Evolutionary conservation across 2,113 vertebrate species (phyloP), one percentile per base, ranked within the genome.

Genomic region (Actenoides hombroni): DNA sequence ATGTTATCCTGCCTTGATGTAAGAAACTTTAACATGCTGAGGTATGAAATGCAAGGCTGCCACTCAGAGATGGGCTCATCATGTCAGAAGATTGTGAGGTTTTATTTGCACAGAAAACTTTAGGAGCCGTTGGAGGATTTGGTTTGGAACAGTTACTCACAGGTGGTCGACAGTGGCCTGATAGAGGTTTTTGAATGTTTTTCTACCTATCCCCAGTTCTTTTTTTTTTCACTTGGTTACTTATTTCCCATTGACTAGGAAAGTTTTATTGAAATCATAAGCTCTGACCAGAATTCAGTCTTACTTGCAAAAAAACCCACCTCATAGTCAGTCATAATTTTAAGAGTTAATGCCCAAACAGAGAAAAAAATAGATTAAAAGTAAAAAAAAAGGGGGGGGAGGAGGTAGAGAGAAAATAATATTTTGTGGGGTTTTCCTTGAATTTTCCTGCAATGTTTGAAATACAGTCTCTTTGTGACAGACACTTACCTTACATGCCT

Each of bases 81-180:
- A 19, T 1, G 3, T 4, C 57, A n/a, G 25, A 8, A 56, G 6
- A 26, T 28, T 7, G 4, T 7, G 39, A 33, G 11, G 10, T 20
- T 24, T 16, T 68, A 60, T 25, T 16, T 71, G 28, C 13, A 11
- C 25, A 13, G 13, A 16, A 42, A 65, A 63, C 28, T 63, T 54
- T 2, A 15, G n/a, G 35, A 61, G 48, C 9, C 4, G 0, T 39
- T 1, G 1, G 13, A 40, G 10, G 13, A 25, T 63, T 69, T 53
- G 10, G 14, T 63, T 78, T 59, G 69, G 37, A 78, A 3, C 10
- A 39, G 7, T 11, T 88, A 49, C 21, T 64, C 3, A 0, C 12
- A 59, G 24, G 4, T 35, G 26, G 7, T 31, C 1, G 1, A 11
- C 26, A 48, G 42, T 8, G 18, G 28, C 33, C 40, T 73, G 17